Evolutionary conservation across 2,888 invertebrate genomes (phyloP).

Genomic region (Xestobium rufovillosum): DNA sequence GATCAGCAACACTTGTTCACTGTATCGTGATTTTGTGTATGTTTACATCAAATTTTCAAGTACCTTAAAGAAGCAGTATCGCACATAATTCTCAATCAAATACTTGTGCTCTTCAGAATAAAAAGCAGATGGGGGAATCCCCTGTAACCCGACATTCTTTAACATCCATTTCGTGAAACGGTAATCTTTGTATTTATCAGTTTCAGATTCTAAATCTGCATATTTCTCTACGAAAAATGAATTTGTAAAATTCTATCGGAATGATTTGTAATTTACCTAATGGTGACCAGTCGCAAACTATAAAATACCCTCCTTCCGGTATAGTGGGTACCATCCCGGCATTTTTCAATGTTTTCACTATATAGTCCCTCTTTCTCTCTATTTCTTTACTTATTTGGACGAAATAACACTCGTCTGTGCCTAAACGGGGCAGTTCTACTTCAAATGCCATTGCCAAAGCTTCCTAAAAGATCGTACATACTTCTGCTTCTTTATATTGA

Average conservation of each 20-base stretch:
- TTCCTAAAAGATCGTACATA: slow-evolving; percentile 53
- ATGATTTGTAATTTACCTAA: too few relatives aligned
- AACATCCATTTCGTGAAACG: slow-evolving; percentile 94
- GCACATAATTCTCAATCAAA: slow-evolving; percentile 76
- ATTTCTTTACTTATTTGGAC: slow-evolving; percentile 66
- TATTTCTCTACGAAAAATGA: slow-evolving; percentile 47
- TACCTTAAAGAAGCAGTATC: slow-evolving; percentile 94
- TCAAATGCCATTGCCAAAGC: slow-evolving; percentile 89
- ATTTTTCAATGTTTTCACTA: slow-evolving; percentile 65
- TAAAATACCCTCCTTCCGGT: slow-evolving; percentile 96
- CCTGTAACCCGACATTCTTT: slow-evolving; percentile 83
- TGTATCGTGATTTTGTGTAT: not conserved
- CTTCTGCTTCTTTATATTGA: not conserved
- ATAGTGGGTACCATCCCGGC: slow-evolving; percentile 85
- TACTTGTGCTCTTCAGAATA: slow-evolving; percentile 73
- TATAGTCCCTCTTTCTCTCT: slow-evolving; percentile 68
- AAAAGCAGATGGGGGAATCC: slow-evolving; percentile 93
- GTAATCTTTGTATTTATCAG: slow-evolving; percentile 74
- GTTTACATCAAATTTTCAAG: slow-evolving; percentile 16
- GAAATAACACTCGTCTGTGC: slow-evolving; percentile 77
- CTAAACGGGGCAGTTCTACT: slow-evolving; percentile 63
- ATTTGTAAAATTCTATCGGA: too few relatives aligned
- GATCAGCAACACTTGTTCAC: slow-evolving; percentile 1
- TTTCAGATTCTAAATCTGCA: slow-evolving; percentile 61
- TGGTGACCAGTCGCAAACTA: slow-evolving; percentile 86